Evolutionary conservation across 2,113 vertebrate genomes (phyloP).

Genomic region (Sorex fumeus): DNA sequence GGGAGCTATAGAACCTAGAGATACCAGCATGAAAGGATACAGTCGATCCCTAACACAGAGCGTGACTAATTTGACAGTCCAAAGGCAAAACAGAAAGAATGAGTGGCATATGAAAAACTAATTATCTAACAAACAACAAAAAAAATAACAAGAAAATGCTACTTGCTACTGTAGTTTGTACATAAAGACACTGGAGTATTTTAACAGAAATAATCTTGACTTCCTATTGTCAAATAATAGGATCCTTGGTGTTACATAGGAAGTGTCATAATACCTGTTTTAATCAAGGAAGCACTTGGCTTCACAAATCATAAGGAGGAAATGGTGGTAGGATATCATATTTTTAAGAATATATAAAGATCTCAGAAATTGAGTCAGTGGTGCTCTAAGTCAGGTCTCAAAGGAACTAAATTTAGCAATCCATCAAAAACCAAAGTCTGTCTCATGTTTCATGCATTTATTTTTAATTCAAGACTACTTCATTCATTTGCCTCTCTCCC

Average conservation of each 20-base stretch:
- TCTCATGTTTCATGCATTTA: not conserved
- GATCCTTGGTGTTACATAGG: not conserved
- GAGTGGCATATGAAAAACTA: not conserved
- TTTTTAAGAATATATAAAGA: slow-evolving; percentile 21
- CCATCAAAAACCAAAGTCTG: not conserved
- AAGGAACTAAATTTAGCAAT: not conserved
- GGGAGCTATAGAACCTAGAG: not conserved
- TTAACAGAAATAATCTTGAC: slow-evolving; percentile 30
- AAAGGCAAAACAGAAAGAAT: not conserved
- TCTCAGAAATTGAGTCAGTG: not conserved
- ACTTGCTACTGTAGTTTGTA: not conserved
- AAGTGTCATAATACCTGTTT: not conserved
- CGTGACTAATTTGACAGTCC: not conserved
- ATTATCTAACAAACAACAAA: slow-evolving; percentile 22
- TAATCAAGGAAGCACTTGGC: not conserved
- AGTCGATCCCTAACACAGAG: not conserved
- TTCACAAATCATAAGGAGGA: not conserved
- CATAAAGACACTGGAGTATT: not conserved
- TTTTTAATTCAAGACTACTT: not conserved
- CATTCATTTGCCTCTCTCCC: not conserved
- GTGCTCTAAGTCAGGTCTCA: not conserved
- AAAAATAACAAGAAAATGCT: not conserved
- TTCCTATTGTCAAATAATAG: not conserved
- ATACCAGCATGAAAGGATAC: not conserved
- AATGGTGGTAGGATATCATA: not conserved